Evolutionary conservation across 2,797 vertebrate species (phyloP), one percentile per base, ranked within the genome.

Genomic region (Mormyrus proboscirostris): DNA sequence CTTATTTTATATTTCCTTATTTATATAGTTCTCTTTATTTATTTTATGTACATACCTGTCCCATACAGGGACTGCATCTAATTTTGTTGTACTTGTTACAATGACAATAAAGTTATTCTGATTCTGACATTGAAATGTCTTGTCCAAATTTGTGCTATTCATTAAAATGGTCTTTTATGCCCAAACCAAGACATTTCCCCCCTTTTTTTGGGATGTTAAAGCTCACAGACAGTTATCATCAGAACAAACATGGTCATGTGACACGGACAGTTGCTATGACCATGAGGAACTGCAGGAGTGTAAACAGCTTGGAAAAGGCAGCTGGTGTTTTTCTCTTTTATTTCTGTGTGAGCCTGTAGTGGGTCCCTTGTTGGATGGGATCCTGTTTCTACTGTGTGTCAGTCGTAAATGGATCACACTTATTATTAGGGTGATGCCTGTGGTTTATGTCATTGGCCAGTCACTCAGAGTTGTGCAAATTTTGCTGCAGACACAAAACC

Each of bases 361-460:
- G 59, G 19, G 59, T n/a, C 59, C n/a, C 59, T 25, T 62, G 59
- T 93, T 99, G 10, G 97, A 96, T 0, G 97, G 98, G 91, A 96
- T 96, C 0, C 95, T 99, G 91, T 94, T 95, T 55, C 14, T 55
- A 19, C 53, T 55, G 14, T 0, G 1, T 55, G 53, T 16, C 53
- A 55, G 3, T 16, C 53, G 3, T 14, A 53, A 53, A 14, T 14
- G 14, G 51, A 53, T 53, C 51, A 53, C 51, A 4, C 53, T 55
- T 19, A 16, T 1, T 4, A 0, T 55, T 5, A 55, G 53, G 53
- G 53, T 16, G 53, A 55, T 16, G 53, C 53, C 53, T 16, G 53
- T 19, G 53, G 14, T 55, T 55, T 55, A 55, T 55, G 16, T 1
- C 53, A 55, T 16, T 19, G 5, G 5, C 7, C 0, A 22, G 55